These are phyloP conservation scores for Micrastur ruficollis DNA, from an alignment of 2,797 vertebrate genomes.

Conservation along the genomic window DNA sequence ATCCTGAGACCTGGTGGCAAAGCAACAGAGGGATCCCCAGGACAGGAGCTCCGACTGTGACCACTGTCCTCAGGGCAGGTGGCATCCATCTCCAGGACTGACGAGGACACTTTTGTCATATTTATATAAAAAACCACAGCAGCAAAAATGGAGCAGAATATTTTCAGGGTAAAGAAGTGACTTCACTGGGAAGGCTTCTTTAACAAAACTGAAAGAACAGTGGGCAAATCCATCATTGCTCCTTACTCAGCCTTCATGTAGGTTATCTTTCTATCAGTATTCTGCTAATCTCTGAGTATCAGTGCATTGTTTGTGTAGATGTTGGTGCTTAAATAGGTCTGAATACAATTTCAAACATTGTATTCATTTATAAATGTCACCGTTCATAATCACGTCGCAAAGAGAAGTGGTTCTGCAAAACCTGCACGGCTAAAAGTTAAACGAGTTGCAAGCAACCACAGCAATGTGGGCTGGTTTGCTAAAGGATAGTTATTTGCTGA, in stretches of 20 bases:
- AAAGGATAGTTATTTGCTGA: background rate
- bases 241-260: background rate
- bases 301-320: conserved; percentile 14
- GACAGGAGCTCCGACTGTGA: background rate
- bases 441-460: background rate
- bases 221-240: background rate
- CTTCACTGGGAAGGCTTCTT: background rate
- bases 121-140: background rate
- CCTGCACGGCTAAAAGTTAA: background rate
- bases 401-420: background rate
- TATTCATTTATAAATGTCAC: background rate
- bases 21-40: background rate
- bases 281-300: background rate
- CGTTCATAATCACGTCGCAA: background rate
- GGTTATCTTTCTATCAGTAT: conserved; percentile 1
- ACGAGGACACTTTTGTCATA: background rate
- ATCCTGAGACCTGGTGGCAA: background rate
- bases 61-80: background rate
- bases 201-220: background rate
- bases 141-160: background rate
- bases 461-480: background rate
- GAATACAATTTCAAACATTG: background rate
- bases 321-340: background rate
- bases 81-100: background rate
- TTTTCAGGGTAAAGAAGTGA: conserved; percentile 39